Evolutionary conservation across 1,140 invertebrate species (phyloP), one percentile per base, ranked within the genome.

Genomic region (Oscheius sp.): DNA sequence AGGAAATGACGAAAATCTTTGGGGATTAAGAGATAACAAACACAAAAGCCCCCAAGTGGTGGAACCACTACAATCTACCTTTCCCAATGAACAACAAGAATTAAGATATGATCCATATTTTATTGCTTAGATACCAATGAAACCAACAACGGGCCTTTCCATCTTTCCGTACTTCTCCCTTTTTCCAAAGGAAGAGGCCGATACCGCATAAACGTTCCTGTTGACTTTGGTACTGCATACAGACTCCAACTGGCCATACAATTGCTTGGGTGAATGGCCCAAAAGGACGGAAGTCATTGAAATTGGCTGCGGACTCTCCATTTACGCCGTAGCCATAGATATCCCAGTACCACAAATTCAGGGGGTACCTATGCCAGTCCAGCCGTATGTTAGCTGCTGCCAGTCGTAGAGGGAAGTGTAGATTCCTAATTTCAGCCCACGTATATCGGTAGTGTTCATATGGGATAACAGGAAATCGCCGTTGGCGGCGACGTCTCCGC

Each of bases 391-490:
- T 36, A 74, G 67, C 23, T 67, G 65, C 23, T 58, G 36, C 72
- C 72, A 74, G 38, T 74, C 72, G 28, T 74, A 61, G 10, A 28
- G 23, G 45, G 58, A 46, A 26, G 72, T 74, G 72, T 74, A 74
- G 35, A 74, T 67, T 32, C 72, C 72, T 7, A 61, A 46, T 3
- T n/a, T 59, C 2, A 74, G 32, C 31, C 72, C 66, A n/a, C n/a
- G n/a, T 42, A 58, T 42, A 10, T 74, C 4, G 18, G 69, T 61
- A 31, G 64, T 35, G 7, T 34, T 34, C 32, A 74, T 59, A 20
- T 45, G 35, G 42, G 29, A 45, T 36, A 58, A 68, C 42, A 74
- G 42, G 72, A 74, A 74, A 28, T 74, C 45, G 23, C 36, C 38
- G 52, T 74, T 74, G 35, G 64, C 31, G 3, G 64, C 10, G 26